Conservation (phyloP, 2,797 vertebrate genomes). For the Sphaeramia orbicularis region DNA sequence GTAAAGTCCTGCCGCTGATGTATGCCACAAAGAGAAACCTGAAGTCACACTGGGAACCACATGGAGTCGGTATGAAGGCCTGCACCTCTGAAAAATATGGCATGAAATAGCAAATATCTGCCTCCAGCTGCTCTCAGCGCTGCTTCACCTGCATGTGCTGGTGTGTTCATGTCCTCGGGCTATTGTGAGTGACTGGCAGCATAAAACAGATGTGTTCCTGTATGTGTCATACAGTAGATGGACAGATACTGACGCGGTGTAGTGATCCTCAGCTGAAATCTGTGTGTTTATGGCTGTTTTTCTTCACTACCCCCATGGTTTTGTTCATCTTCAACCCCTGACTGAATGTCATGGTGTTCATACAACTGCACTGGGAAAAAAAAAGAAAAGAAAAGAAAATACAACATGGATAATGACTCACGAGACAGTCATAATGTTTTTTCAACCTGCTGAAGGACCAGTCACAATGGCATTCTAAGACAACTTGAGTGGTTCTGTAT, state of each 20-base stretch:
- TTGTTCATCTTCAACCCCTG: too few relatives aligned
- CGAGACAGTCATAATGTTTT: too few relatives aligned
- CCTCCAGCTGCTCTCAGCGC: constrained; percentile 10
- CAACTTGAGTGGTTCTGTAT: too few relatives aligned
- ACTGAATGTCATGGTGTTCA: too few relatives aligned
- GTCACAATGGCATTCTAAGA: too few relatives aligned
- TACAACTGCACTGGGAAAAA: too few relatives aligned
- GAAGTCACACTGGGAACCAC: constrained; percentile 7
- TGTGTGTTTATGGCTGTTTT: too few relatives aligned
- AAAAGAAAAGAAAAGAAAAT: too few relatives aligned
- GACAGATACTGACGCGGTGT: not conserved
- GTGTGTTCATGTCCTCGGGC: constrained; percentile 7
- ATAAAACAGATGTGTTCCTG: constrained; percentile 1
- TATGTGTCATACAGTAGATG: constrained; percentile 20
- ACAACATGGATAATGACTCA: too few relatives aligned
- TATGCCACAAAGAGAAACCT: not conserved
- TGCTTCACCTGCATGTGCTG: constrained; percentile 4
- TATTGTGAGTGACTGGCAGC: not conserved
- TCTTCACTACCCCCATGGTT: too few relatives aligned
- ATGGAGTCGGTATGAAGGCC: not conserved
- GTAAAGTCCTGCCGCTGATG: not conserved
- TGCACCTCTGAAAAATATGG: constrained; percentile 9
- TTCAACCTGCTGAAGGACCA: too few relatives aligned
- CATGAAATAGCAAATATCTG: constrained; percentile 16
- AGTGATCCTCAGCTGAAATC: too few relatives aligned